Evolutionary conservation across 1,140 invertebrate species (phyloP).

Genomic region (Adelges cooleyi): DNA sequence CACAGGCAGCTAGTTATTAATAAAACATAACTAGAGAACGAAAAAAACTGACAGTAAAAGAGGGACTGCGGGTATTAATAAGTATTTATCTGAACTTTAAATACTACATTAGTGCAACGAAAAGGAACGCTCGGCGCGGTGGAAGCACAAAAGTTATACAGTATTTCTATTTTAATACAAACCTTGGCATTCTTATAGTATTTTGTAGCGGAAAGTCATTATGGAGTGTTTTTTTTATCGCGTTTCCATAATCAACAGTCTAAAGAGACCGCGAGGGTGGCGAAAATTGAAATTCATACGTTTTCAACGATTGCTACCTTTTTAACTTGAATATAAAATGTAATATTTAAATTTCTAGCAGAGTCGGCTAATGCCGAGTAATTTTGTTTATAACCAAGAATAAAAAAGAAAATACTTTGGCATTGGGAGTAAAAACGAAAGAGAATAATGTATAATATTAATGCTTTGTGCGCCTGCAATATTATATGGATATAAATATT

Average conservation of each 20-base stretch:
- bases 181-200: background rate
- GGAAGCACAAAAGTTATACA: too few species aligned
- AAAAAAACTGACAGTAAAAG: background rate
- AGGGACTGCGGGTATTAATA: background rate
- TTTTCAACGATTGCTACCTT: background rate
- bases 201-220: background rate
- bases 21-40: too few species aligned
- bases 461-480: too few species aligned
- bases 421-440: too few species aligned
- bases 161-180: background rate
- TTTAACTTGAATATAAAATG: background rate
- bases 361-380: too few species aligned
- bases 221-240: slow-evolving; percentile 3
- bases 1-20: too few species aligned
- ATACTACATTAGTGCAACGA: background rate
- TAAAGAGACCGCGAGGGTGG: background rate
- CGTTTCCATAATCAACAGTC: background rate
- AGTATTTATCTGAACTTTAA: slow-evolving; percentile 8
- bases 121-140: too few species aligned
- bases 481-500: too few species aligned
- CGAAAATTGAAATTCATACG: background rate
- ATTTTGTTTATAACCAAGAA: too few species aligned
- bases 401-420: too few species aligned
- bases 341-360: too few species aligned
- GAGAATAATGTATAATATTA: too few species aligned